phyloP scores from a whole-genome alignment of 2,888 invertebrate genomes.

The Entomobrya proxima region DNA sequence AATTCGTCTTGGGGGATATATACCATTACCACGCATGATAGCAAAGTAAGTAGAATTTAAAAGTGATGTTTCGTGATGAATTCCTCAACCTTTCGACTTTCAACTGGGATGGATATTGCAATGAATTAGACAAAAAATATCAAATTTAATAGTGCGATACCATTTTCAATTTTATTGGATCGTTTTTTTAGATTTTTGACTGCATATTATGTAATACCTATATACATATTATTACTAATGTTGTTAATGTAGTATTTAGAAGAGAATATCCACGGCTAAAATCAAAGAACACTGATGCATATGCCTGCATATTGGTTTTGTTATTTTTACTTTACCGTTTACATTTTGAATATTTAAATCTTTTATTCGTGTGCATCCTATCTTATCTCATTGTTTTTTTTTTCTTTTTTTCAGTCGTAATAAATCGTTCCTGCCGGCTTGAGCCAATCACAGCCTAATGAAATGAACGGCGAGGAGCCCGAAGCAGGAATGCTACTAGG shows the following conservation, averaged over 20 bases:
- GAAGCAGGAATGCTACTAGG: neutral
- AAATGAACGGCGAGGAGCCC: neutral
- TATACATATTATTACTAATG: too few species aligned
- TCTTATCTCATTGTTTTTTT: slow-evolving; percentile 6
- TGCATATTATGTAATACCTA: too few species aligned
- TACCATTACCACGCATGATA: neutral
- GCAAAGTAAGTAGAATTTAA: slow-evolving; percentile 9
- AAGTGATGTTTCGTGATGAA: slow-evolving; percentile 40
- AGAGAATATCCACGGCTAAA: too few species aligned
- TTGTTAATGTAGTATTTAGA: too few species aligned
- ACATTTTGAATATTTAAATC: neutral
- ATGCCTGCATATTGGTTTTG: too few species aligned
- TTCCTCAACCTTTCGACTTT: neutral
- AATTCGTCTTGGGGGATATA: slow-evolving; percentile 19
- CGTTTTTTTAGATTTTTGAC: too few species aligned
- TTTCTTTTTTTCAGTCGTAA: slow-evolving; percentile 15
- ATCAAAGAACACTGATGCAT: too few species aligned
- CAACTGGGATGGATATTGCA: neutral
- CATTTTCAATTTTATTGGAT: too few species aligned
- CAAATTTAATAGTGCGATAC: neutral
- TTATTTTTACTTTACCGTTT: neutral
- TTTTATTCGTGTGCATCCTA: neutral
- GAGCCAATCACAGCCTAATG: neutral
- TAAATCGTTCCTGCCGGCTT: neutral
- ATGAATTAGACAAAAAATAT: neutral